Evolutionary conservation across 2,797 vertebrate species (phyloP).

Genomic region (Cottoperca gobio): DNA sequence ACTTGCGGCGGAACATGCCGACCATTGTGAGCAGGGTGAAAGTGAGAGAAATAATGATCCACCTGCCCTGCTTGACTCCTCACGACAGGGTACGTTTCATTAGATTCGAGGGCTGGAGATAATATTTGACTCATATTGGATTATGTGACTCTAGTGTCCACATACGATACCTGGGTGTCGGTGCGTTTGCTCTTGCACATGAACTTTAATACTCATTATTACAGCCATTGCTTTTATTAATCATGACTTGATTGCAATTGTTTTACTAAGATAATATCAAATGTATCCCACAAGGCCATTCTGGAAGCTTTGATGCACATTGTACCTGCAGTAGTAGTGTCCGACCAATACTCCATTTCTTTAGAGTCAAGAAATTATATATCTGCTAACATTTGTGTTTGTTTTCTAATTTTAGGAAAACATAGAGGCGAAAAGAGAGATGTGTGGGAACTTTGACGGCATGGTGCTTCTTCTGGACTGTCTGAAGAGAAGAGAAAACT

Average conservation of each 20-base stretch:
- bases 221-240: too few species aligned
- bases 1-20: constrained; percentile 73
- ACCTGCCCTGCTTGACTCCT: constrained; percentile 80
- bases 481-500: constrained; percentile 81
- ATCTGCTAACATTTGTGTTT: too few species aligned
- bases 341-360: too few species aligned
- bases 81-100: constrained; percentile 79
- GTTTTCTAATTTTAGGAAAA: constrained; percentile 70
- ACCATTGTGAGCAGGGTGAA: constrained; percentile 68
- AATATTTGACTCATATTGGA: neutral
- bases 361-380: too few species aligned
- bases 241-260: too few species aligned
- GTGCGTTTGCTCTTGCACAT: too few species aligned
- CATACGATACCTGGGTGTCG: too few species aligned
- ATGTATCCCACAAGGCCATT: too few species aligned
- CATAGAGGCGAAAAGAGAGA: constrained; percentile 81
- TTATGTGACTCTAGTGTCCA: neutral
- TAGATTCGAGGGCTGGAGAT: neutral
- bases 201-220: too few species aligned
- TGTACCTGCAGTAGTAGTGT: too few species aligned
- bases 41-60: constrained; percentile 70
- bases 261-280: too few species aligned
- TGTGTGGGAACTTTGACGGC: constrained; percentile 63
- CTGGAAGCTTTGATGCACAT: too few species aligned
- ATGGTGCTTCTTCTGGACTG: constrained; percentile 81